phyloP scores from a whole-genome alignment of 2,888 invertebrate species.

The Eumacrocentrus americanus region DNA sequence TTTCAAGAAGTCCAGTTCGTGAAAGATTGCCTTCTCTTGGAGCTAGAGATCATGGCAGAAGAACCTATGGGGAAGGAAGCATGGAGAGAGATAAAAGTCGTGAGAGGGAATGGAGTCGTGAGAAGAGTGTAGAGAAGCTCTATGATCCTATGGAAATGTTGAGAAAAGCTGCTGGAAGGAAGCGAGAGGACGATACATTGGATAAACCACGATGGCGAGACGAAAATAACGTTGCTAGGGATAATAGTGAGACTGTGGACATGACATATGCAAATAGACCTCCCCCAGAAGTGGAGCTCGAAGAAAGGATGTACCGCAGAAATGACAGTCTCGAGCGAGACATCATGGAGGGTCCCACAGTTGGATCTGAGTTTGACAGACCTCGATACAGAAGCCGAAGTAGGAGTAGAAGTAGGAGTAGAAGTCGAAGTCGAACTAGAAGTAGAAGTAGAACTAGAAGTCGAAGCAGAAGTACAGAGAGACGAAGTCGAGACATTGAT shows the following conservation, averaged over 20 bases:
- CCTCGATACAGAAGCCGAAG: conserved; percentile 30
- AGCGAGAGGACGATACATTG: conserved; percentile 40
- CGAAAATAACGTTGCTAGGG: conserved; percentile 39
- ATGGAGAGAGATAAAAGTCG: conserved; percentile 41
- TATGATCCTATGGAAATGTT: conserved; percentile 56
- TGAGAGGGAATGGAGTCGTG: conserved; percentile 41
- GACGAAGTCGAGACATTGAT: conserved; percentile 29
- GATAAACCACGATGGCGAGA: conserved; percentile 46
- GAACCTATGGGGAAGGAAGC: conserved; percentile 36
- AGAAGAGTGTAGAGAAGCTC: conserved; percentile 39
- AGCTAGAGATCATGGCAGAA: conserved; percentile 44
- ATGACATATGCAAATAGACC: conserved; percentile 44
- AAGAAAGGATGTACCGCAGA: conserved; percentile 45
- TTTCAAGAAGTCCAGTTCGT: conserved; percentile 47
- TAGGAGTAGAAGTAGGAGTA: conserved; percentile 39
- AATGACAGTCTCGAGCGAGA: conserved; percentile 52
- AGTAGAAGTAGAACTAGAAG: conserved; percentile 26
- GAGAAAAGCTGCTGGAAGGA: conserved; percentile 44
- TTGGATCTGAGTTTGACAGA: conserved; percentile 27
- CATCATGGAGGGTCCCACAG: conserved; percentile 42
- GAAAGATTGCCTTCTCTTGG: conserved; percentile 33
- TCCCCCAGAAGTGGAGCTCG: conserved; percentile 43
- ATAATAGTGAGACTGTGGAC: conserved; percentile 44
- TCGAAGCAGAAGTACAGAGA: conserved; percentile 23
- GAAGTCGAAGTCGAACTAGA: conserved; percentile 18